These are phyloP conservation scores for Philypnodon macrostomus DNA, from an alignment of 2,797 vertebrate genomes.

Conservation along the genomic window DNA sequence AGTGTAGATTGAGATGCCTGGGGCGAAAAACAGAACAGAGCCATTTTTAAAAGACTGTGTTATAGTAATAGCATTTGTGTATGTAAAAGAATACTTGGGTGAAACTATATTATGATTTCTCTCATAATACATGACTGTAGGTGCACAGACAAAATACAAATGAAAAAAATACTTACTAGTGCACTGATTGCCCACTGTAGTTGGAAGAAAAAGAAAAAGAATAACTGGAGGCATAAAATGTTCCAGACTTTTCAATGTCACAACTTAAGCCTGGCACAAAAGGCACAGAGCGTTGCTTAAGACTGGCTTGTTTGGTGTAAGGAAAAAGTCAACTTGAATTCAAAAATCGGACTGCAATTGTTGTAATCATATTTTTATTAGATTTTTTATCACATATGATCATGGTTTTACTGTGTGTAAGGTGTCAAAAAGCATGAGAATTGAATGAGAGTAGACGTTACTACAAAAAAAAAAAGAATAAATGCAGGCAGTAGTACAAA, in stretches of 20 bases:
- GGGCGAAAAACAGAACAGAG: conserved; percentile 6
- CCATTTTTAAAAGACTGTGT: conserved; percentile 4
- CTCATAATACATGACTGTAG: neutral
- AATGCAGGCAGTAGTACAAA: no score
- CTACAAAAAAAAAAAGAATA: no score
- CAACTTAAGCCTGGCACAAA: no score
- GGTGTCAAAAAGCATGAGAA: no score
- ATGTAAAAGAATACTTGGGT: no score
- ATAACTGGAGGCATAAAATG: conserved; percentile 46
- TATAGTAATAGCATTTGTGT: conserved; percentile 1
- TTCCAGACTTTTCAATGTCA: conserved; percentile 59
- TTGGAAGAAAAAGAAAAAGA: conserved; percentile 12
- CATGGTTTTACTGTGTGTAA: no score
- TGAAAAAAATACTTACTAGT: conserved; percentile 25
- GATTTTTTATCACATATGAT: no score
- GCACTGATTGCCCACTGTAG: conserved; percentile 26
- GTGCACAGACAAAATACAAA: conserved; percentile 7
- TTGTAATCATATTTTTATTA: no score
- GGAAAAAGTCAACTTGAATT: conserved; percentile 20
- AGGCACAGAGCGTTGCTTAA: conserved; percentile 41
- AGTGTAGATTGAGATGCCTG: conserved; percentile 16
- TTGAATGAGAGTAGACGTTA: no score
- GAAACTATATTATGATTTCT: no score
- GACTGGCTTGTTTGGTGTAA: conserved; percentile 32
- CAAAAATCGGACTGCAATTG: conserved; percentile 31